Evolutionary conservation across 2,113 vertebrate genomes (phyloP), one percentile per base, ranked within the genome.

Genomic region (Dipodomys stephensi): DNA sequence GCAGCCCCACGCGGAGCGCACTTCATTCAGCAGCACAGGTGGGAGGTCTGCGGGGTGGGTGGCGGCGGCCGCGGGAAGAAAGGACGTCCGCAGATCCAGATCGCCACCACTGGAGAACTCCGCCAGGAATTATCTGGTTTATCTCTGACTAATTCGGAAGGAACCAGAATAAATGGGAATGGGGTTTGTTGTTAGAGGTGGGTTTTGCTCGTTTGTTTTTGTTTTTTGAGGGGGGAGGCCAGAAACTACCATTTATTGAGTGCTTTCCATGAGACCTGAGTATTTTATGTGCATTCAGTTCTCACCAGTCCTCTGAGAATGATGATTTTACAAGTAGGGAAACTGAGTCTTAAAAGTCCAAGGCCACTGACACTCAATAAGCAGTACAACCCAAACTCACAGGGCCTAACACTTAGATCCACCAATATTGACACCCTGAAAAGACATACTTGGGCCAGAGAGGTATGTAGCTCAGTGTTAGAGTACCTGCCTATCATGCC

Each of bases 21-120:
- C 89, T 87, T 91, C 67, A 3, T 68, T 39, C 39, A 39, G 87
- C 81, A 84, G 86, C 88, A 91, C 85, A 91, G 96, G 94, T 94
- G 87, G 87, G 74, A 88, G 81, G 79, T 90, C 88, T 77, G 57
- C 95, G 79, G 88, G 46, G 44, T 81, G 68, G 67, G 79, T 62
- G 73, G 90, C 30, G 44, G 73, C 74, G 46, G 87, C 68, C 35
- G 77, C 64, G 19, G 39, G 64, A 77, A 96, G 28, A 79, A 81
- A 92, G 65, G 77, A 68, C 35, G 71, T 81, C 39, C 90, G 68
- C 74, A 93, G 57, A 86, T 20, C 35, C 30, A 84, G 39, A 39
- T 39, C 39, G 39, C 39, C 39, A 39, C 39, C 39, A 39, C 39
- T 39, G 39, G 39, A 39, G 35, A 93, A 76, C 69, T 72, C 44